These are phyloP conservation scores for Ivindomyrus marchei DNA, from an alignment of 2,113 vertebrate genomes.

Conservation along the genomic window DNA sequence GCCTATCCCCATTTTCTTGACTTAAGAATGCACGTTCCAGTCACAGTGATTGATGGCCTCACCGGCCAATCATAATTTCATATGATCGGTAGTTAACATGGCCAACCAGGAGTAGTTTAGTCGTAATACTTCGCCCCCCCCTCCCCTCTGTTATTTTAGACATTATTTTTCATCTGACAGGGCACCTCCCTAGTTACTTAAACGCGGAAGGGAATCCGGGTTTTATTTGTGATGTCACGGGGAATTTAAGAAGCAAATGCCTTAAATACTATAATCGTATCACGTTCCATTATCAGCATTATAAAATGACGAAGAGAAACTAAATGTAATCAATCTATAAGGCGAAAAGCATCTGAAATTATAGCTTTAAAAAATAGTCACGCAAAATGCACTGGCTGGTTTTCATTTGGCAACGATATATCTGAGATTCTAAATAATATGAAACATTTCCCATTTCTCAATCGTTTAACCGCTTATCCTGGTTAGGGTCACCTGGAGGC, in stretches of 20 bases:
- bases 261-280: neutral
- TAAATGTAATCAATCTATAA: neutral
- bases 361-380: neutral
- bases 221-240: neutral
- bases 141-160: neutral
- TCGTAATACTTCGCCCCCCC: neutral
- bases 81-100: neutral
- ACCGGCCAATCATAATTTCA: constrained; percentile 16
- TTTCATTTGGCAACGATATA: neutral
- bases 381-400: neutral
- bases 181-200: neutral
- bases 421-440: neutral
- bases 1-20: constrained; percentile 13
- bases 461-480: neutral
- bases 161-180: neutral
- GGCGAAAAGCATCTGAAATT: neutral
- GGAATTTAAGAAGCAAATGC: neutral
- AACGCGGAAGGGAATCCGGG: neutral
- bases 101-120: neutral
- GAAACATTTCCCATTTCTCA: neutral
- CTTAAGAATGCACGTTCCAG: neutral
- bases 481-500: neutral
- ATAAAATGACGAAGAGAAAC: neutral
- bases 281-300: neutral
- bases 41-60: constrained; percentile 26